Conservation (phyloP, 2,113 vertebrate species). For the Chauna torquata region DNA sequence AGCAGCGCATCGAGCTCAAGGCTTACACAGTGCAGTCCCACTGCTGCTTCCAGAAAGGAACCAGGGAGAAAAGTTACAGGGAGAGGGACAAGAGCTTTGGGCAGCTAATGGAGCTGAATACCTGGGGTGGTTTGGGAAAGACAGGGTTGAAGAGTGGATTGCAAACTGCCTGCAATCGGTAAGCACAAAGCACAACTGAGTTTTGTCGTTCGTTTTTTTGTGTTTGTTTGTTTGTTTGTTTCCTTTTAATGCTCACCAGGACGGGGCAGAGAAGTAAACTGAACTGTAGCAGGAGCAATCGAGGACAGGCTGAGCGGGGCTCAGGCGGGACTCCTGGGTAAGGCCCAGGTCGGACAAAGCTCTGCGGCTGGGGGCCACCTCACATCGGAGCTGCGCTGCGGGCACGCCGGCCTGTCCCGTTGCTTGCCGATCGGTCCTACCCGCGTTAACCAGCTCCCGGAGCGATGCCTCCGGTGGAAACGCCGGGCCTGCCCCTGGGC, state of each 20-base stretch:
- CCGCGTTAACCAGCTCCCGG: fast-evolving
- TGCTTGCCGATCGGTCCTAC: not conserved
- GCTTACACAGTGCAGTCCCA: not conserved
- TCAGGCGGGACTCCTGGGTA: not conserved
- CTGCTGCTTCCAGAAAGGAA: not conserved
- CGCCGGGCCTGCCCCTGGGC: fast-evolving
- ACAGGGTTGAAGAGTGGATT: not conserved
- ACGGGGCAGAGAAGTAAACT: not conserved
- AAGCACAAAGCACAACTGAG: not conserved
- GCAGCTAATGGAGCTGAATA: not conserved
- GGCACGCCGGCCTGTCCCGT: fast-evolving
- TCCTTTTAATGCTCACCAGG: not conserved
- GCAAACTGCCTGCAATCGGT: not conserved
- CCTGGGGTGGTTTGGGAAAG: not conserved
- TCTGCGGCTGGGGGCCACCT: not conserved
- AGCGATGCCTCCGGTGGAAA: too few relatives aligned
- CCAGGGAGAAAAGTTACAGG: not conserved
- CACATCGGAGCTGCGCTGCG: not conserved
- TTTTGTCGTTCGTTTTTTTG: too few relatives aligned
- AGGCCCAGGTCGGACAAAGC: not conserved
- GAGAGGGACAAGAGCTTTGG: not conserved
- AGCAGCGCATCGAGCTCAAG: not conserved
- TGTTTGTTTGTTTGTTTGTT: too few relatives aligned
- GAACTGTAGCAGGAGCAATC: not conserved
- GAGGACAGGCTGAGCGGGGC: not conserved